Evolutionary conservation across 1,140 invertebrate species (phyloP).

Genomic region (Tetramorium alpestre): DNA sequence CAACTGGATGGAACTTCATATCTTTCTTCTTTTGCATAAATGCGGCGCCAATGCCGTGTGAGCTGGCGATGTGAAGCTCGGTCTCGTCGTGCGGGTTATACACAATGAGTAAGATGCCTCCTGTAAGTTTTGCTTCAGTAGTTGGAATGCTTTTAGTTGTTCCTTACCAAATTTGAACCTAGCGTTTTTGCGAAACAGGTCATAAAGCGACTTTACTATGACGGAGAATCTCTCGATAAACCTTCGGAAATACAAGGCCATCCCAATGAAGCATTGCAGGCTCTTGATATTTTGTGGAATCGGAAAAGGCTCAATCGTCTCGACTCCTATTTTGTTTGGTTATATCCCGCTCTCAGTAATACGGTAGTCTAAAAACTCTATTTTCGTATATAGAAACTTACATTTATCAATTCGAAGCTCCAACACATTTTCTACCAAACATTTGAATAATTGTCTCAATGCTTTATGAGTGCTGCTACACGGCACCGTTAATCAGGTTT

Average conservation of each 20-base stretch:
- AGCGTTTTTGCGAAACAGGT: constrained; percentile 53
- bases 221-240: constrained; percentile 56
- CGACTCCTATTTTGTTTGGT: not conserved
- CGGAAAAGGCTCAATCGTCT: not conserved
- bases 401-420: constrained; percentile 23
- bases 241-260: constrained; percentile 17
- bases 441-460: constrained; percentile 54
- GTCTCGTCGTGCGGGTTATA: constrained; percentile 78
- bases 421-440: not conserved
- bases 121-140: constrained; percentile 78
- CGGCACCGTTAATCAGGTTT: too few relatives aligned
- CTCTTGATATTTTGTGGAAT: not conserved
- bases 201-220: constrained; percentile 40
- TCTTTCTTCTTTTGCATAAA: constrained; percentile 74
- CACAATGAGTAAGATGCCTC: constrained; percentile 78
- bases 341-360: constrained; percentile 11
- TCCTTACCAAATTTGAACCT: constrained; percentile 51
- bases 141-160: constrained; percentile 78
- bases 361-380: constrained; percentile 30
- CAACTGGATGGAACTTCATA: not conserved
- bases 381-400: constrained; percentile 16
- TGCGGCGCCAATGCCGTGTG: constrained; percentile 75
- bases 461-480: not conserved
- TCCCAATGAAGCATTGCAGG: constrained; percentile 13
- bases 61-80: constrained; percentile 75